Evolutionary conservation across 2,797 vertebrate genomes (phyloP).

Genomic region (Rhinogobio ventralis): DNA sequence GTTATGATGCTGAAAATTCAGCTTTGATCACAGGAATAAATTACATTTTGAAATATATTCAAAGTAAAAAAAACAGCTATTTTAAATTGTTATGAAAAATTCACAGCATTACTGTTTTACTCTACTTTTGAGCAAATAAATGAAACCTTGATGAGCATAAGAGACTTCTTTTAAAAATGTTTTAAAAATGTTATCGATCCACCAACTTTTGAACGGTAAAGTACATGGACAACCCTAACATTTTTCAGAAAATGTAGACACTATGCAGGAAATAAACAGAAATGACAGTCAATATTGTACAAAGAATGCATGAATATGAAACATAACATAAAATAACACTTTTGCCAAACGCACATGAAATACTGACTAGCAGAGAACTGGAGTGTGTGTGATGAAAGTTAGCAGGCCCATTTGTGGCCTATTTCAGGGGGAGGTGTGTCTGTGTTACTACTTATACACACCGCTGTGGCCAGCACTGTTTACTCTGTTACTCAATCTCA

Average conservation of each 20-base stretch:
- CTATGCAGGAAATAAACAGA: not conserved
- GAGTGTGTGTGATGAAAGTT: slow-evolving; percentile 5
- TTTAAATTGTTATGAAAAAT: not conserved
- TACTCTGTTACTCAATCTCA: slow-evolving; percentile 57
- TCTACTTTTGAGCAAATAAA: not conserved
- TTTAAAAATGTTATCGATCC: not conserved
- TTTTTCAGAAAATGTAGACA: not conserved
- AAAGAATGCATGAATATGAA: not conserved
- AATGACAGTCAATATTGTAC: not conserved
- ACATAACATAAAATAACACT: not conserved
- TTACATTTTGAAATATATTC: not conserved
- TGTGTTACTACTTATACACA: slow-evolving; percentile 52
- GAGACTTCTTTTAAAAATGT: not conserved
- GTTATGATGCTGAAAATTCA: not conserved
- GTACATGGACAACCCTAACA: not conserved
- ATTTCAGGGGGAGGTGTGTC: slow-evolving; percentile 40
- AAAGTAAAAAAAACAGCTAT: not conserved
- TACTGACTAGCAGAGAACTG: not conserved
- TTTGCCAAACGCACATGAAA: not conserved
- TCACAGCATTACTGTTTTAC: not conserved
- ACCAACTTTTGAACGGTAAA: not conserved
- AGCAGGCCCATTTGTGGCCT: slow-evolving; percentile 26
- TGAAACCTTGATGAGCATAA: not conserved
- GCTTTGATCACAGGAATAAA: not conserved
- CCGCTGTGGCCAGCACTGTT: slow-evolving; percentile 39